Base-by-base conservation (phyloP, 2,797 vertebrate species). In the Etheostoma perlongum region DNA sequence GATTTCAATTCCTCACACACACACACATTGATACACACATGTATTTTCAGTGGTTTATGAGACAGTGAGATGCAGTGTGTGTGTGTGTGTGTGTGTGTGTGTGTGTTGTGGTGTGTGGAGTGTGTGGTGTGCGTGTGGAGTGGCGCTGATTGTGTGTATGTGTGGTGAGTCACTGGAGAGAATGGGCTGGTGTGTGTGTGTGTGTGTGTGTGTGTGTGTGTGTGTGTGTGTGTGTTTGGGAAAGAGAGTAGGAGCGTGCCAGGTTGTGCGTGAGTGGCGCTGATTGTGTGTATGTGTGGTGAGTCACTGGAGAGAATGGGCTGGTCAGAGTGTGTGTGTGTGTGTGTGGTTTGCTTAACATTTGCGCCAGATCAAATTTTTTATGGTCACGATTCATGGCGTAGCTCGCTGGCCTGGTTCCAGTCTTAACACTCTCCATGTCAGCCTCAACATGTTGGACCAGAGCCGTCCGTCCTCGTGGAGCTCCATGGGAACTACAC, bases 281-380 rank as follows among this genome's bases (percentile, higher is more conserved):
- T 68, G 63, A 80, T 81, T 84, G n/a, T 0, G 68, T 79, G 67
- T 70, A 74, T 54, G 53, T 40, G 76, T 65, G 74, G 74, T 89
- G 83, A 86, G 77, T 89, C 83, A 86, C 47, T 67, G 47, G 75
- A 81, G 78, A 77, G 84, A 77, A 70, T 59, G 66, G 79, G 81
- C 62, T 82, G 73, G 76, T 78, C 72, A 82, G 65, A 51, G 47
- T 54, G 63, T 59, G 52, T 71, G 67, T 59, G 57, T 59, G 62
- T 55, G 61, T 47, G 62, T 66, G 66, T 54, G 54, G 73, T 76
- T 74, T 74, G 61, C 76, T 66, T 25, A n/a, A n/a, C n/a, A 25
- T 25, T 25, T 25, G 27, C 27, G 27, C 30, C 6, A 6, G 6
- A 30, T 30, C 30, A 10, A 36, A 36, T 36, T 9, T 36, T 36